phyloP scores from a whole-genome alignment of 2,888 invertebrate species.

The Crocallis elinguaria region DNA sequence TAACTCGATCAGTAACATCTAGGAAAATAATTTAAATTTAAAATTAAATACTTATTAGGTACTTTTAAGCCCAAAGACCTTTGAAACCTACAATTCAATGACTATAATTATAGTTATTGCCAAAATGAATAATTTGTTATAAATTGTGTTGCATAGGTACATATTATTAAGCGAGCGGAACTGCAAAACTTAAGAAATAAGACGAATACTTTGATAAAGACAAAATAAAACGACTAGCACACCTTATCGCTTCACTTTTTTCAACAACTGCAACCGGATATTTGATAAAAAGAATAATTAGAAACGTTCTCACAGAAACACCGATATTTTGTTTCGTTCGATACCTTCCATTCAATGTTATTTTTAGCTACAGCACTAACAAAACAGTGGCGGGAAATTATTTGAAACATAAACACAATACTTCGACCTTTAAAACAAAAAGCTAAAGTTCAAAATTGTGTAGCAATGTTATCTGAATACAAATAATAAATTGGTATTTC shows the following conservation, averaged over 20 bases:
- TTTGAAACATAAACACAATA: slow-evolving; percentile 5
- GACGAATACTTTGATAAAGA: not conserved
- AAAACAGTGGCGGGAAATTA: slow-evolving; percentile 52
- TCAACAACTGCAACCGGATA: slow-evolving; percentile 41
- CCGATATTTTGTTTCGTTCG: slow-evolving; percentile 56
- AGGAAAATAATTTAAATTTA: no score
- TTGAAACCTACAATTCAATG: no score
- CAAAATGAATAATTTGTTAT: no score
- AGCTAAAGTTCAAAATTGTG: slow-evolving; percentile 38
- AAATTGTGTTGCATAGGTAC: no score
- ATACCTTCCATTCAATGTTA: slow-evolving; percentile 62
- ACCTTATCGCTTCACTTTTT: not conserved
- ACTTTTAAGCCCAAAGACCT: no score
- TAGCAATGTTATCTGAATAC: slow-evolving; percentile 8
- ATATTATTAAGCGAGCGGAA: no score
- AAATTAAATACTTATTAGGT: no score
- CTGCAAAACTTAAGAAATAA: not conserved
- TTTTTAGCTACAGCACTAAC: slow-evolving; percentile 69
- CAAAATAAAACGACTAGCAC: not conserved
- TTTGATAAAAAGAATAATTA: slow-evolving; percentile 43
- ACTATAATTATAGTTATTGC: no score
- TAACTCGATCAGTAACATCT: no score
- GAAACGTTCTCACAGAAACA: slow-evolving; percentile 50
- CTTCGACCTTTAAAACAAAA: slow-evolving; percentile 3
- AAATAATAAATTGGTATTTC: slow-evolving; percentile 37